These are phyloP conservation scores for Exephanes ischioxanthus DNA, from an alignment of 2,888 invertebrate species.

Conservation along the genomic window DNA sequence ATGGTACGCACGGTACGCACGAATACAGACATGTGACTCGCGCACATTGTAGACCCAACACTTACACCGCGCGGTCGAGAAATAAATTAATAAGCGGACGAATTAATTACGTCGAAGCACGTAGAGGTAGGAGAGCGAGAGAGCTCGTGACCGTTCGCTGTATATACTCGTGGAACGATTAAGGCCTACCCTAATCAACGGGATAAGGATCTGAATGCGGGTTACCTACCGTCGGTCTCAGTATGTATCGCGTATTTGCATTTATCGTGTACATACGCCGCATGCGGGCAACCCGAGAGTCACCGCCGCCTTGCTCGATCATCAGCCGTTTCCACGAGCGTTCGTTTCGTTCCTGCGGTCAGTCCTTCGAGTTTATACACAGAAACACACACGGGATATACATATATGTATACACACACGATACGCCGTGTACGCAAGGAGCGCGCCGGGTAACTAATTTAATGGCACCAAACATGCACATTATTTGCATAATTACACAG, in stretches of 20 bases:
- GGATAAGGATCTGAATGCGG: conserved; percentile 71
- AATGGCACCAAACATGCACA: conserved; percentile 77
- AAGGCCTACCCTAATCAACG: conserved; percentile 71
- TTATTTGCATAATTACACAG: conserved; percentile 77
- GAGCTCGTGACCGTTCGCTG: conserved; percentile 47
- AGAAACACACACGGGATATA: not conserved
- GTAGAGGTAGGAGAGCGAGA: conserved; percentile 43
- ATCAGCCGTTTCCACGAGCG: conserved; percentile 35
- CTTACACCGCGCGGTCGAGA: conserved; percentile 55
- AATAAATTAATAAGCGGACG: conserved; percentile 74
- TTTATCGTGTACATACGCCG: conserved; percentile 58
- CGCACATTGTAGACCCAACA: conserved; percentile 35
- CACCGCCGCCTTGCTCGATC: not conserved
- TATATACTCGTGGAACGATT: conserved; percentile 61
- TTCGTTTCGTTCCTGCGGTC: conserved; percentile 16
- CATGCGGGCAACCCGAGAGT: conserved; percentile 19
- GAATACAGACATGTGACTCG: conserved; percentile 18
- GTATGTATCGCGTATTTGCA: conserved; percentile 69
- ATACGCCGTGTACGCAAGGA: conserved; percentile 55
- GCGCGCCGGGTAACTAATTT: conserved; percentile 72
- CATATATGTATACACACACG: conserved; percentile 53
- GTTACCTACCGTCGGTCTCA: conserved; percentile 57
- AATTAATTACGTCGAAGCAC: conserved; percentile 72
- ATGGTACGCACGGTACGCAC: not conserved
- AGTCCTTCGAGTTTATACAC: conserved; percentile 3